Evolutionary conservation across 2,113 vertebrate genomes (phyloP).

Genomic region (Phodopus roborovskii): DNA sequence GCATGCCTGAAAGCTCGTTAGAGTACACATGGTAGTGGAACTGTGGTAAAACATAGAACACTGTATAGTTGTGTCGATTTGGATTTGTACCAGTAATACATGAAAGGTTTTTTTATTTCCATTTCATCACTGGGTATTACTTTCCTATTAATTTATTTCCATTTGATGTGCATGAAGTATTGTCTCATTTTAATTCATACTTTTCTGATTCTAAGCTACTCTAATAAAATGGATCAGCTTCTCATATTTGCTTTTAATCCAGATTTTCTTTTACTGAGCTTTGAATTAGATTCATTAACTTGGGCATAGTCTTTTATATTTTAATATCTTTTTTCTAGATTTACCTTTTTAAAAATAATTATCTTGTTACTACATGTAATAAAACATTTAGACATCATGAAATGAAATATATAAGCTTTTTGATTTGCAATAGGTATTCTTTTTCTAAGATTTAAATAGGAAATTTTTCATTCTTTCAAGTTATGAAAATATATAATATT

Average conservation of each 20-base stretch:
- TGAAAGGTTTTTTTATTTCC: not conserved
- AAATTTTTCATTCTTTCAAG: not conserved
- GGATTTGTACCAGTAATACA: not conserved
- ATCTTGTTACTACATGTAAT: not conserved
- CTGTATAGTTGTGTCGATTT: not conserved
- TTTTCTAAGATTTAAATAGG: not conserved
- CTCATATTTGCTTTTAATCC: not conserved
- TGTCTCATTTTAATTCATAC: slow-evolving; percentile 18
- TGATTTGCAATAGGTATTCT: not conserved
- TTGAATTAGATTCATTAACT: not conserved
- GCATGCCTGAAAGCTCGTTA: not conserved
- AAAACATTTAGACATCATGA: not conserved
- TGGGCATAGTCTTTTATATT: not conserved
- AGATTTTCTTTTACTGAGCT: not conserved
- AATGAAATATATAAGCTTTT: not conserved
- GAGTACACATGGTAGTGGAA: not conserved
- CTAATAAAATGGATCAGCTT: not conserved
- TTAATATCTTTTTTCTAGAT: not conserved
- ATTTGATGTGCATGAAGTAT: not conserved
- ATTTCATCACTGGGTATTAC: not conserved
- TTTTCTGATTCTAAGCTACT: not conserved
- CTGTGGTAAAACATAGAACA: not conserved
- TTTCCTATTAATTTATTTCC: not conserved
- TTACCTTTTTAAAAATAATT: not conserved
- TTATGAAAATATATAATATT: not conserved